Base-by-base conservation (phyloP, 2,797 vertebrate species). In the Rhynchotus rufescens region DNA sequence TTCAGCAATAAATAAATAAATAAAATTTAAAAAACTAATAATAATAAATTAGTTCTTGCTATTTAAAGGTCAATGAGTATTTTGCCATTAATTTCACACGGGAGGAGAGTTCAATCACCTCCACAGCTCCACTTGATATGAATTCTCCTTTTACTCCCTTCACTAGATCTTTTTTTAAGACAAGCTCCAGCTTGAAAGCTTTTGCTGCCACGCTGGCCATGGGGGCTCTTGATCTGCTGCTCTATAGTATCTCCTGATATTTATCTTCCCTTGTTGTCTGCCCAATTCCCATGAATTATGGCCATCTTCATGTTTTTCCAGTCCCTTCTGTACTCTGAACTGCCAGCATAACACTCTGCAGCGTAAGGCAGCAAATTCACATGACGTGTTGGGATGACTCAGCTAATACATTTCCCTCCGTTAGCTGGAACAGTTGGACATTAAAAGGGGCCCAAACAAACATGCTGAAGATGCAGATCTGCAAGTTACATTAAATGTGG, bases 381-480 rank as follows among this genome's bases (percentile, higher is more conserved):
- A 0, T 44, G 45, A 21, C 61, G 5, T 14, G 4, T 9, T 34
- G 10, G 52, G 73, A 61, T 59, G 71, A 81, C 36, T 85, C 73
- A 84, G 49, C 84, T 51, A 83, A 49, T 25, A 25, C 3, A 17
- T 57, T 93, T 86, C 40, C 61, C 85, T 82, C 0, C 0, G 34
- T 49, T 28, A 9, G 69, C 73, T 86, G 57, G 64, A 90, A 77
- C 64, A 84, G 72, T 76, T 69, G 73, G 54, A 42, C 47, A 30
- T 57, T 86, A 73, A 95, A 89, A 76, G 61, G n/a, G 54, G 42
- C 47, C 45, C 71, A 52, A 72, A n/a, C 14, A 65, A 54, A 25
- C 32, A 15, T 42, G 65, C 51, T 80, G 79, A 77, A 86, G 88
- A 83, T 67, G 61, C 66, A 94, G 67, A 77, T 86, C 60, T 89